These are phyloP conservation scores for Hydropsyche betteni DNA, from an alignment of 2,888 invertebrate genomes.

Conservation along the genomic window DNA sequence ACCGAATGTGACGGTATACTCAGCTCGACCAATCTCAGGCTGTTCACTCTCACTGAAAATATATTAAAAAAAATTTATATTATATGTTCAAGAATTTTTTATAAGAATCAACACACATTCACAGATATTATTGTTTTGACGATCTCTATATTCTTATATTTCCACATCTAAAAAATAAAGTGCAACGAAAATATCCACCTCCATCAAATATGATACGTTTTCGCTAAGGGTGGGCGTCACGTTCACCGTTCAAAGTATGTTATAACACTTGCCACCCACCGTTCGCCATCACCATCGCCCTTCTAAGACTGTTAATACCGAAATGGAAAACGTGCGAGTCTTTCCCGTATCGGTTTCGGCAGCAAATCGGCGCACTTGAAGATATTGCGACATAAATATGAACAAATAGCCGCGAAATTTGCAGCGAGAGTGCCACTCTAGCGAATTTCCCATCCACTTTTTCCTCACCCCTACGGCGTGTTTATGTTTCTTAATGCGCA, in stretches of 20 bases:
- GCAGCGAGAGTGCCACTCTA: slow-evolving; percentile 18
- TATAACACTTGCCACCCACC: not conserved
- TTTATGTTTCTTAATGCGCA: slow-evolving; percentile 27
- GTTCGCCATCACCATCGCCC: not conserved
- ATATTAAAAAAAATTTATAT: not conserved
- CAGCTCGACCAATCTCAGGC: slow-evolving; percentile 78
- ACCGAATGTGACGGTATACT: slow-evolving; percentile 85
- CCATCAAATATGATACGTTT: slow-evolving; percentile 3
- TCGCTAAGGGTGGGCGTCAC: not conserved
- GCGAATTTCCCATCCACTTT: slow-evolving; percentile 7
- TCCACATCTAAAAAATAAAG: not conserved
- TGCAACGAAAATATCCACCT: not conserved
- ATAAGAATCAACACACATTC: no score
- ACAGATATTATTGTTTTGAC: not conserved
- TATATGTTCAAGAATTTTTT: no score
- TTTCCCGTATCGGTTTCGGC: slow-evolving; percentile 21
- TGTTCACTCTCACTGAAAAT: slow-evolving; percentile 60
- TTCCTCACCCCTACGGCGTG: slow-evolving; percentile 7
- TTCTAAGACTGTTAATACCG: slow-evolving; percentile 9
- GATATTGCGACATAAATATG: slow-evolving; percentile 28
- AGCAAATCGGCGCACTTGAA: slow-evolving; percentile 19
- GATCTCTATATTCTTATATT: not conserved
- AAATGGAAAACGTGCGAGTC: slow-evolving; percentile 27
- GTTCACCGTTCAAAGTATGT: slow-evolving; percentile 2
- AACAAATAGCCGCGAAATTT: slow-evolving; percentile 29